Evolutionary conservation across 2,113 vertebrate species (phyloP).

Genomic region (Sisor rabdophorus): DNA sequence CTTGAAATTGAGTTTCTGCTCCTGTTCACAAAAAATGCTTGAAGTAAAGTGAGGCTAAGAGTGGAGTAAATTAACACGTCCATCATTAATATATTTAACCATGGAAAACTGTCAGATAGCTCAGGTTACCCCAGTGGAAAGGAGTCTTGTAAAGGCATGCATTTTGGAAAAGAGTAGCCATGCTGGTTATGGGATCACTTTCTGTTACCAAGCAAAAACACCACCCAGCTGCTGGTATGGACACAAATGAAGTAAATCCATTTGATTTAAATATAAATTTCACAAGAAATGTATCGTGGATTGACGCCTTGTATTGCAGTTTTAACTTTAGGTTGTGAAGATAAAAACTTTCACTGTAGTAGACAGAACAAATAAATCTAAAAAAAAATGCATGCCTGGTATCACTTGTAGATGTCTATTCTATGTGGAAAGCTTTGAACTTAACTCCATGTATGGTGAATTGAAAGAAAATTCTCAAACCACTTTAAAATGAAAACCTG

Average conservation of each 20-base stretch:
- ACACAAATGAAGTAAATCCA: conserved; percentile 1
- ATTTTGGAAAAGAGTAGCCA: conserved; percentile 32
- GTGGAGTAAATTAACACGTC: conserved; percentile 38
- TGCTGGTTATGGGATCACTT: conserved; percentile 37
- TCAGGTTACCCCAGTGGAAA: conserved; percentile 43
- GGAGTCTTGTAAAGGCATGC: conserved; percentile 33
- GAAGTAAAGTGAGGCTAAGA: neutral
- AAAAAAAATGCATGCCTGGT: conserved; percentile 15
- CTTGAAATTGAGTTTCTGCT: neutral
- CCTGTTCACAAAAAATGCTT: neutral
- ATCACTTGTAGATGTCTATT: neutral
- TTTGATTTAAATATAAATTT: neutral
- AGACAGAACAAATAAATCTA: neutral
- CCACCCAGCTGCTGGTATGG: neutral
- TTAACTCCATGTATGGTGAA: conserved; percentile 22
- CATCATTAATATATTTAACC: conserved; percentile 54
- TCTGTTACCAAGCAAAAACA: conserved; percentile 30
- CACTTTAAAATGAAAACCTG: conserved; percentile 7
- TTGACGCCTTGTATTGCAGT: neutral
- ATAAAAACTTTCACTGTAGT: neutral
- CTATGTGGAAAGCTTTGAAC: conserved; percentile 8
- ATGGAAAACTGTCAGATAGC: conserved; percentile 42
- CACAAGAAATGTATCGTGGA: neutral
- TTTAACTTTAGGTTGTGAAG: conserved; percentile 2
- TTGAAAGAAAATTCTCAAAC: conserved; percentile 25